Evolutionary conservation across 2,113 vertebrate genomes (phyloP).

Genomic region (Rhynchomys soricoides): DNA sequence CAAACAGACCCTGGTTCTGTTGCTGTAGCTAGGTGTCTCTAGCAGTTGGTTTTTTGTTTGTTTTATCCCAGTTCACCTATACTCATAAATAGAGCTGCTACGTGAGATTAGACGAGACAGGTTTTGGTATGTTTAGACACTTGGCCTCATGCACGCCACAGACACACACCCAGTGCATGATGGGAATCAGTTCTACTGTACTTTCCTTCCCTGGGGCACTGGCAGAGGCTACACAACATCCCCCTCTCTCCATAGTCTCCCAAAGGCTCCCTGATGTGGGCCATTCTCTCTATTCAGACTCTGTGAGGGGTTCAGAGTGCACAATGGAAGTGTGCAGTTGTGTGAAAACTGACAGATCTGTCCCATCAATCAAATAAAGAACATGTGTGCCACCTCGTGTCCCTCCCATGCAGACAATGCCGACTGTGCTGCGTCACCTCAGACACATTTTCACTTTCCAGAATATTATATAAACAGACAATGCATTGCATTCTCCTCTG

Average conservation of each 20-base stretch:
- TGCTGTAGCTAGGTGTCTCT: background rate
- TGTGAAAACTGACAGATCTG: too few relatives aligned
- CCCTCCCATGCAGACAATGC: background rate
- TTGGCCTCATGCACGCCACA: background rate
- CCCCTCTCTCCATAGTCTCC: background rate
- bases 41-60: too few relatives aligned
- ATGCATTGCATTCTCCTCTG: background rate
- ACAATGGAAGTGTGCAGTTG: too few relatives aligned
- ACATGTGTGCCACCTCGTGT: rapidly evolving
- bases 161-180: background rate
- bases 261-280: background rate
- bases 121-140: background rate
- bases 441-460: background rate
- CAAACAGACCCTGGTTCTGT: background rate
- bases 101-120: background rate
- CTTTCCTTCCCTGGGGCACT: background rate
- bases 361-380: background rate
- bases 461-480: background rate
- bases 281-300: background rate
- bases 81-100: background rate
- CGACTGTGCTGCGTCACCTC: background rate
- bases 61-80: background rate
- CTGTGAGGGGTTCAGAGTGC: background rate
- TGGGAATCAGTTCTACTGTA: background rate
- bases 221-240: background rate